phyloP scores from a whole-genome alignment of 2,888 invertebrate genomes.

The Drosophila infuscata region DNA sequence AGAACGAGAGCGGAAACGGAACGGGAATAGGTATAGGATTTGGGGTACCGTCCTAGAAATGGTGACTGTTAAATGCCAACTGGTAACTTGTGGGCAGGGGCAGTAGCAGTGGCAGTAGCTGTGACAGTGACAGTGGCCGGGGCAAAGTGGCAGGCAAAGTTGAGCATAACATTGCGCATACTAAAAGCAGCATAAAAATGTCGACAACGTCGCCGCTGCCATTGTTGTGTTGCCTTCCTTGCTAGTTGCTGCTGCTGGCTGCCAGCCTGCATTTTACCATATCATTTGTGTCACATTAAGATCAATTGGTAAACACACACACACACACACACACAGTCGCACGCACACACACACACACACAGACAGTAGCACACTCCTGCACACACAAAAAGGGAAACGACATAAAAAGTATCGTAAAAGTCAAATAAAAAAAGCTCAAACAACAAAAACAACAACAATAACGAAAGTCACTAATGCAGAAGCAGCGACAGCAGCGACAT shows the following conservation, averaged over 20 bases:
- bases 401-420: conserved; percentile 76
- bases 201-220: conserved; percentile 55
- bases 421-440: conserved; percentile 66
- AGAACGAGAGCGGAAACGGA: conserved; percentile 29
- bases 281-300: conserved; percentile 84
- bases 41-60: conserved; percentile 4
- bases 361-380: conserved; percentile 16
- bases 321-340: conserved; percentile 4
- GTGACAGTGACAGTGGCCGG: conserved; percentile 4
- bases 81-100: background rate
- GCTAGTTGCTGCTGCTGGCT: conserved; percentile 53
- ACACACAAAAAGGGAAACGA: conserved; percentile 72
- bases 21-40: conserved; percentile 21
- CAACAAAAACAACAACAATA: conserved; percentile 49
- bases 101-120: background rate
- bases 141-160: conserved; percentile 22
- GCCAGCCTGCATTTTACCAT: conserved; percentile 74
- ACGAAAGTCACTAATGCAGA: conserved; percentile 37
- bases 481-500: conserved; percentile 39
- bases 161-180: conserved; percentile 62
- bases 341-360: conserved; percentile 1
- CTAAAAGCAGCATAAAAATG: conserved; percentile 76
- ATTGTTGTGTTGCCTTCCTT: conserved; percentile 67
- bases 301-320: conserved; percentile 82
- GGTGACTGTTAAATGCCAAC: conserved; percentile 26